Percentiles rank a stretch among this genome's conserved stretches.
These are phyloP conservation scores for Elysia chlorotica DNA, from an alignment of 1,140 invertebrate species.

Conservation along the genomic window DNA sequence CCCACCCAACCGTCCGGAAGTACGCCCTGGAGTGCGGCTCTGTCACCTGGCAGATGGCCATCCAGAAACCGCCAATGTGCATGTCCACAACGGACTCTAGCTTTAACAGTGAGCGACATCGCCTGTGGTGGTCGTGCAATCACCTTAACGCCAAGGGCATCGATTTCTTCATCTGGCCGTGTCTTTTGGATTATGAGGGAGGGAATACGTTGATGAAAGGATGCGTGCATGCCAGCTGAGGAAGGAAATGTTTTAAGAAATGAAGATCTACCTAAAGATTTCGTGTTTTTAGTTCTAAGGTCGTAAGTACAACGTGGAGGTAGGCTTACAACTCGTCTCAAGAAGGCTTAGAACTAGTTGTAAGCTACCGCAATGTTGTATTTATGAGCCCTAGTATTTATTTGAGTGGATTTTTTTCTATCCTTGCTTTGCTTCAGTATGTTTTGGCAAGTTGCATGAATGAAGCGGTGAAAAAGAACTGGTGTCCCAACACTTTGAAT, in stretches of 20 bases:
- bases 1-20: slow-evolving; percentile 30
- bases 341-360: too few relatives aligned
- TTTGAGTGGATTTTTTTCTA: not conserved
- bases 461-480: not conserved
- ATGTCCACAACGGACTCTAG: slow-evolving; percentile 33
- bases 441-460: not conserved
- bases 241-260: too few relatives aligned
- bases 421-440: not conserved
- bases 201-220: slow-evolving; percentile 54
- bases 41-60: slow-evolving; percentile 54
- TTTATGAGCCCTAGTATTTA: too few relatives aligned
- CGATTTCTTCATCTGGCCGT: slow-evolving; percentile 51
- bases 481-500: not conserved
- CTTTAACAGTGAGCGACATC: slow-evolving; percentile 48
- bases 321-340: too few relatives aligned
- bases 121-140: slow-evolving; percentile 57
- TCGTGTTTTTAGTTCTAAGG: too few relatives aligned
- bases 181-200: slow-evolving; percentile 49
- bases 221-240: slow-evolving; percentile 45
- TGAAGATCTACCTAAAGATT: too few relatives aligned
- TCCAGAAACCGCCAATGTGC: slow-evolving; percentile 50
- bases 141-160: slow-evolving; percentile 37
- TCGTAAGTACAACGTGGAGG: too few relatives aligned
- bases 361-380: too few relatives aligned
- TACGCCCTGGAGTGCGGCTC: slow-evolving; percentile 37